Evolutionary conservation across 2,888 invertebrate genomes (phyloP).

Genomic region (Byasa hedistus): DNA sequence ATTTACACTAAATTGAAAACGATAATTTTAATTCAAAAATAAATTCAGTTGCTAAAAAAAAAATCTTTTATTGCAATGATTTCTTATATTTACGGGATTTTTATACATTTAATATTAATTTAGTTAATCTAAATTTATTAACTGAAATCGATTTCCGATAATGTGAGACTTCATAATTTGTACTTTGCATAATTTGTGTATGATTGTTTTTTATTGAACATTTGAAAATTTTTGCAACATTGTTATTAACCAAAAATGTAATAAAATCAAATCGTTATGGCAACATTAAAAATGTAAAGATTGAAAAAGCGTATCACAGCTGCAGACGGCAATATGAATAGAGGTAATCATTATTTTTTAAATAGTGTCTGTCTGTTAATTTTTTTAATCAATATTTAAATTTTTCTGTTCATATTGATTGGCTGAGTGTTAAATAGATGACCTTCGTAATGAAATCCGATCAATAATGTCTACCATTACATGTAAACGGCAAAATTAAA

Average conservation of each 20-base stretch:
- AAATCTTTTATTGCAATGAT: too few species aligned
- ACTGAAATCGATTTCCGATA: too few species aligned
- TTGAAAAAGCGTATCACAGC: slow-evolving; percentile 17
- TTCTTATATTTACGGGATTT: too few species aligned
- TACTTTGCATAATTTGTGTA: too few species aligned
- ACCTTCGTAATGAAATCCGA: neutral
- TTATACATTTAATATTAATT: too few species aligned
- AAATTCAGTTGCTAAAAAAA: too few species aligned
- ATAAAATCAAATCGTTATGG: neutral
- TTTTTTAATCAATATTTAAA: neutral
- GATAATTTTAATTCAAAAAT: too few species aligned
- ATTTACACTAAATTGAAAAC: too few species aligned
- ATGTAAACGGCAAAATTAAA: neutral
- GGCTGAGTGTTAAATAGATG: neutral
- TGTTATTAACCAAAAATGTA: neutral
- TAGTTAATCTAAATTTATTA: too few species aligned
- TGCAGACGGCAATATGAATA: slow-evolving; percentile 20
- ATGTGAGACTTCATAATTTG: too few species aligned
- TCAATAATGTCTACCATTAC: neutral
- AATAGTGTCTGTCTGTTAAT: slow-evolving; percentile 1
- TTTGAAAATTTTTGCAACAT: neutral
- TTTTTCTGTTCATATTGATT: neutral
- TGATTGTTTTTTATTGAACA: too few species aligned
- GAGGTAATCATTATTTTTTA: slow-evolving; percentile 18
- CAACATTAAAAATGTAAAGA: neutral